These are phyloP conservation scores for Ormyrus nitidulus DNA, from an alignment of 2,888 invertebrate species.

Conservation along the genomic window DNA sequence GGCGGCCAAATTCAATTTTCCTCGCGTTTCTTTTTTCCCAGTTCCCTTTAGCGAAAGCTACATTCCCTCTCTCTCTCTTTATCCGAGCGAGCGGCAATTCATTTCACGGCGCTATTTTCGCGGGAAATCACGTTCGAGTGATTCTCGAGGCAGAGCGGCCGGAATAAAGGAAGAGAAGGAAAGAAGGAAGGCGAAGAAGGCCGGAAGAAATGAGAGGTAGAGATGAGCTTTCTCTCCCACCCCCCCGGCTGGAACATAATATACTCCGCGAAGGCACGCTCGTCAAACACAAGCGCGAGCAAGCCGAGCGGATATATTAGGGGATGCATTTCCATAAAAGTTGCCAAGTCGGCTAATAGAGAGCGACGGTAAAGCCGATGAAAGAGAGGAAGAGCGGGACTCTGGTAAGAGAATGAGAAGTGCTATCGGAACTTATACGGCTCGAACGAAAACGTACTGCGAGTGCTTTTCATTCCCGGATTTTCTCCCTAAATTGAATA, in stretches of 20 bases:
- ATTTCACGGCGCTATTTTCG: slow-evolving; percentile 57
- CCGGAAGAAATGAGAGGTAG: too few species aligned
- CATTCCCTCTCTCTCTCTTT: neutral
- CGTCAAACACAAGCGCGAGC: slow-evolving; percentile 75
- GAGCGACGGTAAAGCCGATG: slow-evolving; percentile 26
- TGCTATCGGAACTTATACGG: neutral
- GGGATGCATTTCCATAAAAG: slow-evolving; percentile 75
- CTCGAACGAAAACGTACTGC: neutral
- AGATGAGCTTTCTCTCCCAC: slow-evolving; percentile 53
- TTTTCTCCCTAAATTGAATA: neutral
- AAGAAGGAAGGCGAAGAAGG: slow-evolving; percentile 46
- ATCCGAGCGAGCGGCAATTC: slow-evolving; percentile 10
- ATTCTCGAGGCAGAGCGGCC: slow-evolving; percentile 65
- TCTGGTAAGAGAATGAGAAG: neutral
- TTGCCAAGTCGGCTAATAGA: slow-evolving; percentile 65
- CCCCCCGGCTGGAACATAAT: slow-evolving; percentile 65
- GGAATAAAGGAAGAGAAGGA: slow-evolving; percentile 36
- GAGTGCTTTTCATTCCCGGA: neutral
- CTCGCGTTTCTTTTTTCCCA: neutral
- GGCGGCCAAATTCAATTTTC: slow-evolving; percentile 16
- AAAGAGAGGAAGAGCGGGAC: neutral
- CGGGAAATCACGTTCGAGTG: slow-evolving; percentile 72
- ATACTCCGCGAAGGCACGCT: slow-evolving; percentile 72
- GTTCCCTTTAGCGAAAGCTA: slow-evolving; percentile 1
- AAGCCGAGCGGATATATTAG: slow-evolving; percentile 71